A percentile compares a stretch with the other conserved stretches of the same genome.
phyloP scores from a whole-genome alignment of 2,113 vertebrate species.

The Bubo scandiacus region DNA sequence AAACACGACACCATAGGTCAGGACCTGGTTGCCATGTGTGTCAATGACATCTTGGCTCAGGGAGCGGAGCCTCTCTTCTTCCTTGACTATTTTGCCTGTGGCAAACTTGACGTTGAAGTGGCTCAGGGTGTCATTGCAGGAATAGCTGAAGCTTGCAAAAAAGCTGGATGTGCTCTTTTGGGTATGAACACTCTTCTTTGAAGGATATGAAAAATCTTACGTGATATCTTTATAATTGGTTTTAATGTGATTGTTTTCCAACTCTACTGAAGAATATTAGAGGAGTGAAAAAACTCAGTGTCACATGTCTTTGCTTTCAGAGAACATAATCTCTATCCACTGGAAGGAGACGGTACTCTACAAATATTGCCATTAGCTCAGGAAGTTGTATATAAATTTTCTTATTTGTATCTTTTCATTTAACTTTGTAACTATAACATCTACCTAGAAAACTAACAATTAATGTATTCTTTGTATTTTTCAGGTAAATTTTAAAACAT shows the following conservation, averaged over 20 bases:
- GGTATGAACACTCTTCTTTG: conserved; percentile 74
- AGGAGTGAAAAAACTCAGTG: not conserved
- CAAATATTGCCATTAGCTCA: not conserved
- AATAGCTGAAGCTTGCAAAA: conserved; percentile 84
- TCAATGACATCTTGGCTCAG: conserved; percentile 93
- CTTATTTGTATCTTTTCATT: not conserved
- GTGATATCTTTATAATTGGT: not conserved
- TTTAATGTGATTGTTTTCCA: not conserved
- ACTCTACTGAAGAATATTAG: not conserved
- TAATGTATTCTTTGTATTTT: not conserved
- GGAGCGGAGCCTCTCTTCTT: conserved; percentile 97
- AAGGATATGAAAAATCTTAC: not conserved
- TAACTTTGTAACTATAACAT: not conserved
- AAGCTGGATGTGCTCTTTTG: conserved; percentile 89
- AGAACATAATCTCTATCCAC: not conserved
- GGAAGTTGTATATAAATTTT: not conserved
- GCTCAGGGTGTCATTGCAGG: conserved; percentile 83
- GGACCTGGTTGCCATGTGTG: conserved; percentile 97
- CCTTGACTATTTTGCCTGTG: conserved; percentile 96
- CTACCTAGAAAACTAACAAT: not conserved
- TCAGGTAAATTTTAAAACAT: not conserved
- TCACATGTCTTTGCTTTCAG: not conserved
- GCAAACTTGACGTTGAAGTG: conserved; percentile 84
- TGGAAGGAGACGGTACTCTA: not conserved
- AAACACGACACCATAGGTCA: conserved; percentile 87